phyloP scores from a whole-genome alignment of 1,140 invertebrate species.

The Hypothenemus hampei region DNA sequence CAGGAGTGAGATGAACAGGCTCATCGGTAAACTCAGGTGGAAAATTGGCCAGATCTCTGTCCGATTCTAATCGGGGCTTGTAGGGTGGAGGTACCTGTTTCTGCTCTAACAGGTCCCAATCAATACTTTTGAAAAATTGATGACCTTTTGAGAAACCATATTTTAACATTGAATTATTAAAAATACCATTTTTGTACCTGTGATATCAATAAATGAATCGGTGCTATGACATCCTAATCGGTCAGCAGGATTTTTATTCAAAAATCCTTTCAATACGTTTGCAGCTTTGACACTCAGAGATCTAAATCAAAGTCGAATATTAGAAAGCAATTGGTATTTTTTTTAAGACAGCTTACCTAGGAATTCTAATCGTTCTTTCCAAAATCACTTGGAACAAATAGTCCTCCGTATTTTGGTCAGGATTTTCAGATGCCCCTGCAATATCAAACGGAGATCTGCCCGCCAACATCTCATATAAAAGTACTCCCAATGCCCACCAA shows the following conservation, averaged over 20 bases:
- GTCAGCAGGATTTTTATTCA: constrained; percentile 97
- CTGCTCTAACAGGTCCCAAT: constrained; percentile 96
- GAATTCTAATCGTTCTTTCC: constrained; percentile 98
- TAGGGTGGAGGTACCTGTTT: constrained; percentile 96
- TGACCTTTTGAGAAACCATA: constrained; percentile 53
- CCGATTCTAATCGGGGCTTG: constrained; percentile 85
- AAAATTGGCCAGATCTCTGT: constrained; percentile 96
- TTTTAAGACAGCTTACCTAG: constrained; percentile 47
- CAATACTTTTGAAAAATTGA: constrained; percentile 96
- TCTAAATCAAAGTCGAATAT: neutral
- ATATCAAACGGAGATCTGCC: constrained; percentile 98
- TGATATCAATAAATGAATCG: constrained; percentile 88
- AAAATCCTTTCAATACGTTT: constrained; percentile 95
- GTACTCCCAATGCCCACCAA: constrained; percentile 95
- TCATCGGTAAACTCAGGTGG: constrained; percentile 99
- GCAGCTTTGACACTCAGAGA: constrained; percentile 96
- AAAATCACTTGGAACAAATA: constrained; percentile 98
- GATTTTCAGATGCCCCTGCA: constrained; percentile 90
- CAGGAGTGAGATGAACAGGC: constrained; percentile 93
- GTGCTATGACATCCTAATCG: constrained; percentile 89
- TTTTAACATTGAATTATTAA: too few species aligned
- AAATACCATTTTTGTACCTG: constrained; percentile 47
- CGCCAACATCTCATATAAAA: constrained; percentile 98
- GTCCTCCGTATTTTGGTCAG: constrained; percentile 98
- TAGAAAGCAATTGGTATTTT: neutral